Evolutionary conservation across 1,140 invertebrate species (phyloP), one percentile per base, ranked within the genome.

Genomic region (Sweltsa coloradensis): DNA sequence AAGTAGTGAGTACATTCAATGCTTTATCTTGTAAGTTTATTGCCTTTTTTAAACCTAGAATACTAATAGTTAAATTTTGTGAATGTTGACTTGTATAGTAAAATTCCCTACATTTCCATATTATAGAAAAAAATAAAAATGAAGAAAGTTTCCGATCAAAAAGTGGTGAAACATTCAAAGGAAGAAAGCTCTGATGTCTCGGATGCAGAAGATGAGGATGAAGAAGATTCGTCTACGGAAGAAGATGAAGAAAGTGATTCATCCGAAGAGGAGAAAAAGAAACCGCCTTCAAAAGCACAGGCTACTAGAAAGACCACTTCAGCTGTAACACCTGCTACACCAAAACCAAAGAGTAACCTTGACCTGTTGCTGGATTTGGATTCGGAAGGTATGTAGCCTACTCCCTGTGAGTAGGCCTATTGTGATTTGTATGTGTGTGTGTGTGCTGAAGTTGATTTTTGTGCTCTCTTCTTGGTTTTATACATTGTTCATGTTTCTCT

Each of bases 341-440:
- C 5, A 16, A 43, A 49, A 45, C 23, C 14, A 41, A 49, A 56
- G 29, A 77, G 72, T 47, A 85, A 84, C 66, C 68, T 88, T 44
- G 87, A 93, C 67, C 66, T 94, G 24, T 65, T 95, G 11, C 62
- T 95, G 19, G 89, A 93, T 60, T 70, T 94, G 34, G 83, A 83
- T 65, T n/a, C n/a, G n/a, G 70, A 74, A 49, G 68, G 71, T 67
- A 69, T 69, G 48, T 44, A 44, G 26, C 16, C n/a, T n/a, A n/a
- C n/a, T n/a, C n/a, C n/a, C n/a, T n/a, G n/a, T n/a, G n/a, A n/a
- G n/a, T n/a, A n/a, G n/a, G n/a, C n/a, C n/a, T n/a, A n/a, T n/a
- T n/a, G n/a, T n/a, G n/a, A n/a, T n/a, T n/a, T n/a, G n/a, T n/a
- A n/a, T n/a, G n/a, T n/a, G n/a, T n/a, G n/a, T n/a, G n/a, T n/a